Evolutionary conservation across 2,113 vertebrate genomes (phyloP), one percentile per base, ranked within the genome.

Genomic region (Tursiops truncatus): DNA sequence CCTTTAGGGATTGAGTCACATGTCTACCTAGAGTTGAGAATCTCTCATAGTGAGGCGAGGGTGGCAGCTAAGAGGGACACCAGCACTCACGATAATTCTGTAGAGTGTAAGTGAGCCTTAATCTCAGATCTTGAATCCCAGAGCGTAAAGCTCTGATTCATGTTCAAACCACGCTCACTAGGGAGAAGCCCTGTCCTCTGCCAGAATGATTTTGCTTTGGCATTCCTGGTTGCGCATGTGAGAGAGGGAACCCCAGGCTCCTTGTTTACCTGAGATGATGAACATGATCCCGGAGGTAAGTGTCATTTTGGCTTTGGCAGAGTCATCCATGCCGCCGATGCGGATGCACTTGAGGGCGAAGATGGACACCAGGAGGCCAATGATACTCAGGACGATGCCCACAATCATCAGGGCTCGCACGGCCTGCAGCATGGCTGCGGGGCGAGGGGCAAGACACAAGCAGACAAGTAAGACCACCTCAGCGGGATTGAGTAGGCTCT

Each of bases 371-470:
- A 99, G 89, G 76, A 99, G 97, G 21, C 99, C 99, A 0, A 99
- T 98, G 81, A 97, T 98, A 0, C 99, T 99, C 31, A 99, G 98
- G 56, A 99, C 98, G 0, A 99, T 99, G 0, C 99, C 99, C 28
- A 99, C 99, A 0, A 99, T 99, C 99, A 99, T 99, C 94, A 99
- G 98, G 17, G 99, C 99, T 87, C 99, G 98, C 67, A 99, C 99
- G 0, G 99, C 99, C 97, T 99, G 99, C 91, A 99, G 99, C 98
- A 99, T 99, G 0, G 99, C 99, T 99, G 98, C 18, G 31, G 79
- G 44, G 26, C 44, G 79, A 84, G 31, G 38, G 36, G 41, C 1
- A 71, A 33, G 47, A 95, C 89, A 89, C 12, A 97, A 44, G 96
- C 44, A 5, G 31, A 92, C 20, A 79, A 26, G 76, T 89, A 10